Base-by-base conservation (phyloP, 2,113 vertebrate genomes). In the Canis aureus region DNA sequence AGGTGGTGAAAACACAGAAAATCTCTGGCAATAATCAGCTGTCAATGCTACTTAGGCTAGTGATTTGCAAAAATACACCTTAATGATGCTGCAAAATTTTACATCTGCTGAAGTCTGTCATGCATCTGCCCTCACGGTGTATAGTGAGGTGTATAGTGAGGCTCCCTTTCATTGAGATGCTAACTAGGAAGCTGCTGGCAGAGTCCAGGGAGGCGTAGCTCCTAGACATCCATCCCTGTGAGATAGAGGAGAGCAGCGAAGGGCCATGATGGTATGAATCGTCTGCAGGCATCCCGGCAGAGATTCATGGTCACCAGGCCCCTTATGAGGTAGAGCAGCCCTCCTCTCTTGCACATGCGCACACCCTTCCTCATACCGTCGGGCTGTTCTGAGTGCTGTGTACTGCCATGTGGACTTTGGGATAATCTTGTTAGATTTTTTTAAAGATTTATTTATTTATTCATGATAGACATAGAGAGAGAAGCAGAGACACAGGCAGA, bases 271-370 rank as follows among this genome's bases (percentile, higher is more conserved):
- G 51, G 1, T 9, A 0, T 20, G 69, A 49, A 5, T 2, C 22
- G 64, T n/a, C 66, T 10, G 0, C 8, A n/a, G 57, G 59, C 20
- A 0, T n/a, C 5, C 69, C 27, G 59, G 35, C 79, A 11, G 11
- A 13, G 67, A 9, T 6, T 27, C 67, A 3, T 13, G 0, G 19
- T 59, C 4, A 5, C 13, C 11, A 53, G 82, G 19, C 19, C 32
- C n/a, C 43, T 51, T 8, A 32, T 3, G 0, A 3, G 15, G 27
- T 7, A 29, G 43, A 64, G 25, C 19, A 1, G 12, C 51, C 20
- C 2, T 32, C 49, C 17, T 20, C 23, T 51, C 38, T 1, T 27
- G 1, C 1, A 3, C 16, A 1, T 55, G 55, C n/a, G 11, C 49
- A 25, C 49, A 7, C 29, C 69, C 10, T 57, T 64, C 23, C 16